These are phyloP conservation scores for Telmatochromis brachygnathus DNA, from an alignment of 2,113 vertebrate species.

Conservation along the genomic window DNA sequence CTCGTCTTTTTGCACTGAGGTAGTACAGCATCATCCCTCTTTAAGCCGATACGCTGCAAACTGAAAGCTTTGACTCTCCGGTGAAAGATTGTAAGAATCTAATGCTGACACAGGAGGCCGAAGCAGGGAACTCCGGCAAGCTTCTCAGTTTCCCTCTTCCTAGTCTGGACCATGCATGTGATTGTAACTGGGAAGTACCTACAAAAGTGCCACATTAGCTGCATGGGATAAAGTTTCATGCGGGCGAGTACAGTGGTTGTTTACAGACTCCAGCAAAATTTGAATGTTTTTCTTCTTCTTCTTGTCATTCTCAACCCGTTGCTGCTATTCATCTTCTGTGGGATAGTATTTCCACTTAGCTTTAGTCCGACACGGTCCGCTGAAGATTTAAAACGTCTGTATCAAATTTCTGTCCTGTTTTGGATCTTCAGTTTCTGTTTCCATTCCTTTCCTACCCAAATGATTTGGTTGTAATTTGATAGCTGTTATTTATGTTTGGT, in stretches of 20 bases:
- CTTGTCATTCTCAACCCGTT: background rate
- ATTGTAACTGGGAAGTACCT: conserved; percentile 10
- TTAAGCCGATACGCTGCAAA: background rate
- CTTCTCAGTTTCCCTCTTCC: background rate
- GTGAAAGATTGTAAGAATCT: background rate
- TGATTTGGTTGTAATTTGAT: background rate
- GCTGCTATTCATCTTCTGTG: conserved; percentile 42
- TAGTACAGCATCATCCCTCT: background rate
- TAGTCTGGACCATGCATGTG: background rate
- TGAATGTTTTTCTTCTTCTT: conserved; percentile 16
- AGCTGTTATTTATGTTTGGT: conserved; percentile 19
- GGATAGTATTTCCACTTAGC: background rate
- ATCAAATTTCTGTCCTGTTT: background rate
- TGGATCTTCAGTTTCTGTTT: conserved; percentile 1
- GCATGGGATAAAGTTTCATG: background rate
- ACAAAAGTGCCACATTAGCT: conserved; percentile 17
- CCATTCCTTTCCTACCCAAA: background rate
- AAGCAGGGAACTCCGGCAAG: background rate
- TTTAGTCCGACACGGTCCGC: background rate
- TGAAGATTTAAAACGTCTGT: background rate
- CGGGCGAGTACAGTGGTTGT: conserved; percentile 17
- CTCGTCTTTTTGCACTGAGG: conserved; percentile 54
- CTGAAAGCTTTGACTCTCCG: background rate
- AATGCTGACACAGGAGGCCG: background rate
- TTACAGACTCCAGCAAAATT: conserved; percentile 31